These are phyloP conservation scores for Nothocercus nigrocapillus DNA, from an alignment of 2,113 vertebrate species.

Conservation along the genomic window DNA sequence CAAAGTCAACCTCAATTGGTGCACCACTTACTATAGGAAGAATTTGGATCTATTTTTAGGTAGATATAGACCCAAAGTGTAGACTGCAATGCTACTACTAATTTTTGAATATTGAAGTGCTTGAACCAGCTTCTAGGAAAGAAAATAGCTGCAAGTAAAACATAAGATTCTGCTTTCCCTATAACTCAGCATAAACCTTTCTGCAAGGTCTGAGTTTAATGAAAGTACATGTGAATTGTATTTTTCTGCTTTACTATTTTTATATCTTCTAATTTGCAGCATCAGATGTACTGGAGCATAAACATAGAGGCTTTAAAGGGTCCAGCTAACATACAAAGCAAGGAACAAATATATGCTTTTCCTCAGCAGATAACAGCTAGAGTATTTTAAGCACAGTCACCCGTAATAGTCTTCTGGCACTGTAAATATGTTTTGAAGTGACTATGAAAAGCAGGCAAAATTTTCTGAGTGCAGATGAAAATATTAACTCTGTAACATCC, in stretches of 20 bases:
- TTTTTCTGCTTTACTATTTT: not conserved
- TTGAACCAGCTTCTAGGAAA: not conserved
- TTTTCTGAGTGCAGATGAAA: not conserved
- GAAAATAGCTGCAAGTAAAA: not conserved
- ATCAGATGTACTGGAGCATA: not conserved
- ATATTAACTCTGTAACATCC: slow-evolving; percentile 26
- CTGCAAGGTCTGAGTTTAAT: not conserved
- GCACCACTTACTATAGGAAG: not conserved
- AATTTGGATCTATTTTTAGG: not conserved
- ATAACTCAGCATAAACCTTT: not conserved
- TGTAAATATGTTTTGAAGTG: not conserved
- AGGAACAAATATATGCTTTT: not conserved
- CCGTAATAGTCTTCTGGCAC: not conserved
- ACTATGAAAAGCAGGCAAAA: not conserved
- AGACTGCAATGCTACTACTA: not conserved
- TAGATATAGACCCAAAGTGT: not conserved
- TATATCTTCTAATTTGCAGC: not conserved
- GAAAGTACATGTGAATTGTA: not conserved
- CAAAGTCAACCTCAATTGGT: not conserved
- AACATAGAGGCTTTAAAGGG: not conserved
- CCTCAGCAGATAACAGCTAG: not conserved
- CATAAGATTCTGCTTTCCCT: not conserved
- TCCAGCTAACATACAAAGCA: not conserved
- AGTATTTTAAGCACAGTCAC: not conserved
- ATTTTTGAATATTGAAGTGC: not conserved